Evolutionary conservation across 1,140 invertebrate species (phyloP).

Genomic region (Dufourea novaeangliae): DNA sequence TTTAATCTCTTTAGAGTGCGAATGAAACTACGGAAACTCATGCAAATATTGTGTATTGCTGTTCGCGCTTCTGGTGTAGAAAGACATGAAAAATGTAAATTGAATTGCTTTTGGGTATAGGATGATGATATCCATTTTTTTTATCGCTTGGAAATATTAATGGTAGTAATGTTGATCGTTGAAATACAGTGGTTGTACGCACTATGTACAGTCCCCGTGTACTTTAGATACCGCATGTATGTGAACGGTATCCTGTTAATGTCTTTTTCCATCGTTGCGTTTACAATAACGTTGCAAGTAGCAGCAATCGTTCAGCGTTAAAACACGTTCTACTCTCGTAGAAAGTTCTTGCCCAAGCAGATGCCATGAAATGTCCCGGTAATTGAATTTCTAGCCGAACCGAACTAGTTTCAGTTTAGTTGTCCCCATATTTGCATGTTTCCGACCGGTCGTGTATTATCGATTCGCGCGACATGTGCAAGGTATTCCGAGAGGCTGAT

Average conservation of each 20-base stretch:
- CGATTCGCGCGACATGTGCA: slow-evolving; percentile 21
- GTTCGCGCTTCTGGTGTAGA: no score
- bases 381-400: slow-evolving; percentile 24
- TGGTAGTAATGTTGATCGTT: no score
- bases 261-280: neutral
- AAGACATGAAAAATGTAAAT: no score
- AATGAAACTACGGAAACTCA: neutral
- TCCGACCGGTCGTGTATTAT: slow-evolving; percentile 15
- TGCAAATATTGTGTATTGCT: no score
- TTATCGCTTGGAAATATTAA: no score
- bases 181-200: no score
- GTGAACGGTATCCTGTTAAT: no score
- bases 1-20: neutral
- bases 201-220: no score
- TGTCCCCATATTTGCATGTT: slow-evolving; percentile 29
- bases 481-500: neutral
- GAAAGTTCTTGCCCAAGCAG: slow-evolving; percentile 5
- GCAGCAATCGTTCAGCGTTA: neutral
- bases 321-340: neutral
- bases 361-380: slow-evolving; percentile 19
- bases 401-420: slow-evolving; percentile 14
- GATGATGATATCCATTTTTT: no score
- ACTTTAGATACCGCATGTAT: no score
- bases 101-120: no score
- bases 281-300: neutral